Evolutionary conservation across 2,113 vertebrate genomes (phyloP).

Genomic region (Eidolon helvum): DNA sequence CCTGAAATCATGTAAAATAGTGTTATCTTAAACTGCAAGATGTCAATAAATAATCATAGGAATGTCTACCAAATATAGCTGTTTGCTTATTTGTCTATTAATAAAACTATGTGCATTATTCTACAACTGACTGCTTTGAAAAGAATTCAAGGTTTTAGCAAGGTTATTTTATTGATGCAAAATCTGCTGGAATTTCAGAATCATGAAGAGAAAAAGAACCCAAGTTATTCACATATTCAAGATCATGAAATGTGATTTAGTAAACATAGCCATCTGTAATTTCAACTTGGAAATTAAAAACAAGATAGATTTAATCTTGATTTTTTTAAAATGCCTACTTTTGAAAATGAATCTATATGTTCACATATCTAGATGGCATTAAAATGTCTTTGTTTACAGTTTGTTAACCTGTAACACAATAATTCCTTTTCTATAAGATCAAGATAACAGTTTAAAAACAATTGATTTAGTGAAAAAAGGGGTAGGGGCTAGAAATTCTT

Average conservation of each 20-base stretch:
- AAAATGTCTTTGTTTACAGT: not conserved
- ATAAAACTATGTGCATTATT: not conserved
- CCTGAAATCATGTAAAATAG: not conserved
- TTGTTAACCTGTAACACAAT: not conserved
- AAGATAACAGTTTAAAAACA: not conserved
- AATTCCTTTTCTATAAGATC: not conserved
- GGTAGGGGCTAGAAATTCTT: not conserved
- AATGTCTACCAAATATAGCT: not conserved
- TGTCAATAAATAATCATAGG: not conserved
- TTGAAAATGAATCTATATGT: not conserved
- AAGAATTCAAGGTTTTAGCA: not conserved
- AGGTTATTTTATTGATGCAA: not conserved
- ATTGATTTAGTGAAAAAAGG: not conserved
- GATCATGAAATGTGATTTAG: not conserved
- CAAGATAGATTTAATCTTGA: not conserved
- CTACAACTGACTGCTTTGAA: not conserved
- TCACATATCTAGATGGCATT: not conserved
- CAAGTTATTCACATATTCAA: not conserved
- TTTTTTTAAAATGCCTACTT: not conserved
- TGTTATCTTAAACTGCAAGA: not conserved
- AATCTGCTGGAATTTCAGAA: constrained; percentile 1
- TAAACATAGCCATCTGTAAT: not conserved
- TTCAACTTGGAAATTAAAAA: not conserved
- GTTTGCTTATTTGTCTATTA: not conserved
- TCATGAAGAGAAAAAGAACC: not conserved